phyloP scores from a whole-genome alignment of 2,797 vertebrate genomes.

The Enteromius fasciolatus region DNA sequence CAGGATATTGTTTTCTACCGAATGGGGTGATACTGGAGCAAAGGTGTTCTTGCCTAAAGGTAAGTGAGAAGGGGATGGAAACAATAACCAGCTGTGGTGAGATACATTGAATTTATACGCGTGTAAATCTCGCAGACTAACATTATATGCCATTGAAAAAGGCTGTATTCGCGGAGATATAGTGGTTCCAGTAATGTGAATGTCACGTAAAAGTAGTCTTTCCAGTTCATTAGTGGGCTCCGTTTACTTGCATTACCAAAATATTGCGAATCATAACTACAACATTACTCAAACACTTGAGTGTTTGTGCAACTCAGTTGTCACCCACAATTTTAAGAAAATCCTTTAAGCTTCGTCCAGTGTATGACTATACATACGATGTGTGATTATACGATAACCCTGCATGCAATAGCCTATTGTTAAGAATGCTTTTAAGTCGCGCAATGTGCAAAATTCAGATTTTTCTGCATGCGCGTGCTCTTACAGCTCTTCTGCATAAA shows the following conservation, averaged over 20 bases:
- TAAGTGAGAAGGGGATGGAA: slow-evolving; percentile 13
- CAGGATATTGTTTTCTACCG: neutral
- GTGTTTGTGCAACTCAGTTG: neutral
- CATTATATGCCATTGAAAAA: neutral
- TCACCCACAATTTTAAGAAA: neutral
- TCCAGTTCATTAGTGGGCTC: neutral
- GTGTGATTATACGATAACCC: neutral
- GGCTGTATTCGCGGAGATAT: neutral
- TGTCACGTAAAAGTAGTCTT: slow-evolving; percentile 5
- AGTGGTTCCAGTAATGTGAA: neutral
- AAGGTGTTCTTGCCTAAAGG: slow-evolving; percentile 17
- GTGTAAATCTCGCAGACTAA: neutral
- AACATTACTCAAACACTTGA: neutral
- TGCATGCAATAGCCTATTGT: neutral
- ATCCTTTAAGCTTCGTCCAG: neutral
- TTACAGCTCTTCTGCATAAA: neutral
- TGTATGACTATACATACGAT: too few relatives aligned
- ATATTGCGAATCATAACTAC: neutral
- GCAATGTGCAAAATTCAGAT: neutral
- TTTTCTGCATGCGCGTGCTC: neutral
- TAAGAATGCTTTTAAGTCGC: neutral
- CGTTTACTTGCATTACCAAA: neutral
- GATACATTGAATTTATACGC: neutral
- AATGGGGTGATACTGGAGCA: neutral
- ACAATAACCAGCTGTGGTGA: neutral